Base-by-base conservation (phyloP, 2,888 invertebrate species). In the Dugesia japonica region DNA sequence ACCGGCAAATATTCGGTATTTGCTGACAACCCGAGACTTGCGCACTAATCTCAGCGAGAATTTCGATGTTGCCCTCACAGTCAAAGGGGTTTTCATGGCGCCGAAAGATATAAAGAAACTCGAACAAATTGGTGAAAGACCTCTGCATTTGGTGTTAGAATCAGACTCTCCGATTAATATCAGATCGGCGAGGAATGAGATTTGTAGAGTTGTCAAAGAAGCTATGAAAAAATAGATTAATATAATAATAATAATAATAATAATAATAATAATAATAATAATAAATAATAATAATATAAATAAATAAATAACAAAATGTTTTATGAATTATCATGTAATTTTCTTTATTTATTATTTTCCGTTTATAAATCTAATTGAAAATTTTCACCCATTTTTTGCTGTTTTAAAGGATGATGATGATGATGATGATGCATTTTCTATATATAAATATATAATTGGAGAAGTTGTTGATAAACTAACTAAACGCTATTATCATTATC, bases 151-250 rank as follows among this genome's bases (percentile, higher is more conserved):
- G 26, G 26, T 72, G 9, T 15, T 72, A 4, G 72, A 72, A 72
- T 72, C 72, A 27, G 72, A 72, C 72, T 56, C 56, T 56, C 56
- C 56, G 17, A 56, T 56, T n/a, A 56, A 56, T 56, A 56, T 56
- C n/a, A 56, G 56, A 56, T 56, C 56, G 9, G 56, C 56, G 9
- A 56, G 23, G n/a, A 56, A 56, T 7, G 56, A 56, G n/a, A 56
- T 56, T n/a, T 23, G n/a, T 56, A 56, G 56, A 56, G 56, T 56
- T 23, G 56, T 56, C 56, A 56, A 56, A 56, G 56, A 56, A 56
- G 56, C 56, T 56, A 56, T 56, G 56, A 56, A 56, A 56, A 56
- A 56, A 56, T 56, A 56, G 56, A 56, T 56, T 56, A 20, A n/a
- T 20, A 9, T 56, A n/a, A 38, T 38, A 13, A 38, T 38, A 38